These are phyloP conservation scores for Rhizoglyphus robini DNA, from an alignment of 1,140 invertebrate species.

Conservation along the genomic window DNA sequence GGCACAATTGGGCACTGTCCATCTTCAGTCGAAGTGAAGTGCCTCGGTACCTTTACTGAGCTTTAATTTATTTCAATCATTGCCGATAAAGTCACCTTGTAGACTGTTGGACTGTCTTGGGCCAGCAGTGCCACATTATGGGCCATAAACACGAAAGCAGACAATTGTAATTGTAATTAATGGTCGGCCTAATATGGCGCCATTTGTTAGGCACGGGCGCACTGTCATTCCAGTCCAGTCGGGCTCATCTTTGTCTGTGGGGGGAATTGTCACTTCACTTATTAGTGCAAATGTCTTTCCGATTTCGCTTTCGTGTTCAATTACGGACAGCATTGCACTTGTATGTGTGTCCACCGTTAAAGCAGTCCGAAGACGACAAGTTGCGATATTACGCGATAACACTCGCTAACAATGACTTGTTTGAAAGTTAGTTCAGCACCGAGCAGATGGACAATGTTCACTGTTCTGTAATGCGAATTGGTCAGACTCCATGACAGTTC, in stretches of 20 bases:
- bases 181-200: not conserved
- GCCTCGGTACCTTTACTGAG: not conserved
- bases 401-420: too few relatives aligned
- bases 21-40: too few relatives aligned
- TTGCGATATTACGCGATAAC: too few relatives aligned
- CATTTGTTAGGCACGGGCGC: too few relatives aligned
- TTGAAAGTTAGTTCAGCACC: too few relatives aligned
- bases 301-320: not conserved
- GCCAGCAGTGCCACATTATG: not conserved
- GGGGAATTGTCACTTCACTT: not conserved
- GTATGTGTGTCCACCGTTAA: too few relatives aligned
- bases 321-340: too few relatives aligned
- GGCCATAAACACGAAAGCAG: conserved; percentile 1
- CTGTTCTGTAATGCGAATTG: too few relatives aligned
- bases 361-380: too few relatives aligned
- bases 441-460: too few relatives aligned
- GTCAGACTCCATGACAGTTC: not conserved
- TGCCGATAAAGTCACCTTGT: conserved; percentile 1
- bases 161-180: not conserved
- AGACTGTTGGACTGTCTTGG: not conserved
- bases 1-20: too few relatives aligned
- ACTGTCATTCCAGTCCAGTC: too few relatives aligned
- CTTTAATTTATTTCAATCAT: conserved; percentile 8
- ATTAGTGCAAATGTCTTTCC: not conserved
- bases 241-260: not conserved